Evolutionary conservation across 1,140 invertebrate species (phyloP).

Genomic region (Odontomachus brunneus): DNA sequence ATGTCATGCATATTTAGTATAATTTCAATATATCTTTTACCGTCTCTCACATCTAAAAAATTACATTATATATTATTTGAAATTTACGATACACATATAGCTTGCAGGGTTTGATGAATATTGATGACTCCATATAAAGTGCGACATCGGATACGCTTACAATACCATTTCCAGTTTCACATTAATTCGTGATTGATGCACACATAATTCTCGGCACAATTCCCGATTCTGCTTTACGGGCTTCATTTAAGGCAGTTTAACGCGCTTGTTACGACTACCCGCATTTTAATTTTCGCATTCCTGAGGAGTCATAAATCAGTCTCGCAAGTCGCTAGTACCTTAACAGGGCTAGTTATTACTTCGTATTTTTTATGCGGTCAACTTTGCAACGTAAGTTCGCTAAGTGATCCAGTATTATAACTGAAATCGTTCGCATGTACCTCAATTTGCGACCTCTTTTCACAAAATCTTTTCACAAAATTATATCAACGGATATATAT

Average conservation of each 20-base stretch:
- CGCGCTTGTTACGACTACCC: constrained; percentile 10
- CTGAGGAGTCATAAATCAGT: constrained; percentile 38
- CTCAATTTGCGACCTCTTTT: neutral
- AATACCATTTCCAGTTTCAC: constrained; percentile 26
- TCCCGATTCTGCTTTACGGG: constrained; percentile 30
- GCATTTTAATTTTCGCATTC: constrained; percentile 43
- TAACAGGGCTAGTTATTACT: constrained; percentile 29
- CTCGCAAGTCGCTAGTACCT: neutral
- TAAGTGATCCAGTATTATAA: constrained; percentile 5
- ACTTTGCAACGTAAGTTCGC: neutral
- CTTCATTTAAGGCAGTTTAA: constrained; percentile 39
- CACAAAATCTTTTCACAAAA: constrained; percentile 16
- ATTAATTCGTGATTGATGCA: constrained; percentile 44
- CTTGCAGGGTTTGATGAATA: constrained; percentile 9
- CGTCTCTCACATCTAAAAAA: no score
- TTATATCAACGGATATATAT: no score
- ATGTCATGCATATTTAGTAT: constrained; percentile 11
- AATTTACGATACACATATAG: neutral
- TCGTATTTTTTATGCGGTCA: constrained; percentile 27
- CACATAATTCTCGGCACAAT: constrained; percentile 45
- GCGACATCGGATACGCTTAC: constrained; percentile 15
- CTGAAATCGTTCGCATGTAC: neutral
- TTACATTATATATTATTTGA: neutral
- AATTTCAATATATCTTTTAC: neutral
- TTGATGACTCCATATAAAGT: constrained; percentile 1